Evolutionary conservation across 2,888 invertebrate species (phyloP), one percentile per base, ranked within the genome.

Genomic region (Leptinotarsa tumamoca): DNA sequence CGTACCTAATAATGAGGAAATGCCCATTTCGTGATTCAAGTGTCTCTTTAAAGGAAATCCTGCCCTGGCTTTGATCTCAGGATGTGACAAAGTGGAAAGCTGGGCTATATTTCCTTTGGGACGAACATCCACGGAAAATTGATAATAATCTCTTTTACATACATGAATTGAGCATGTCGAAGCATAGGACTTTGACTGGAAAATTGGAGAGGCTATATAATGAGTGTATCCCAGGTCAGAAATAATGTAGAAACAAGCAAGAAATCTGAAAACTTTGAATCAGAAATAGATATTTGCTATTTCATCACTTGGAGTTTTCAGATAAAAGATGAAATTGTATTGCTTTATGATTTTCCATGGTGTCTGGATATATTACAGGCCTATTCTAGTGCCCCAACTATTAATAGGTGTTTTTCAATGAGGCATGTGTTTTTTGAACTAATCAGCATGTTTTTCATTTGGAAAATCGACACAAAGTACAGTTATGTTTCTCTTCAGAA

Each of bases 71-170:
- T 63, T 43, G 63, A 63, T 63, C 63, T 33, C 43, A 15, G 49
- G 18, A 18, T 27, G 5, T 18, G 69, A 58, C 49, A 69, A 56
- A 69, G 72, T 56, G 56, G 52, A 43, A 72, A 67, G 33, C 66
- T 50, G 72, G 63, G 43, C n/a, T 63, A 33, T 63, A 63, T 63
- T 63, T 63, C 63, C 63, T 63, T 27, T 43, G 49, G 49, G 70
- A 58, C 49, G 50, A 70, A 49, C 23, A 49, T 61, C 21, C 58
- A 70, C 58, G 49, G 21, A 58, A 70, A 70, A 56, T 50, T 58
- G 70, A 70, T 70, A 70, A 70, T 56, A 56, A 70, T 58, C 70
- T 50, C 61, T 70, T 58, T 50, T 43, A 70, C 58, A 70, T 70
- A 58, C 63, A 63, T 63, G 63, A 63, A 63, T n/a, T 63, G 63